Conservation (phyloP, 2,797 vertebrate species). For the Hephaestus fuliginosus region DNA sequence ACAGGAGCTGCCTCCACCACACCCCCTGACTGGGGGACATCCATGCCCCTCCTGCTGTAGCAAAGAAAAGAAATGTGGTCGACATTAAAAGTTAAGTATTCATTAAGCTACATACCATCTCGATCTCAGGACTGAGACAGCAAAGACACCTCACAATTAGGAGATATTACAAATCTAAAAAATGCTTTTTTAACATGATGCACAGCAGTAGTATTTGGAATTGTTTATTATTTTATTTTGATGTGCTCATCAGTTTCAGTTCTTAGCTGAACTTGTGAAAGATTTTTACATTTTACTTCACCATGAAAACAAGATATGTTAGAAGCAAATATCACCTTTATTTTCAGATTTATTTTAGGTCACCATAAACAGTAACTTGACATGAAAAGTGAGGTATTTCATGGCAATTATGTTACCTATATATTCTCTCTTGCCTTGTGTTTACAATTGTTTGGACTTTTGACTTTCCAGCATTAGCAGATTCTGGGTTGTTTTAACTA, state of each 20-base stretch:
- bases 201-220: background rate
- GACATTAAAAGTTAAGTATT: too few species aligned
- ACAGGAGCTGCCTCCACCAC: slow-evolving; percentile 88
- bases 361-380: background rate
- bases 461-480: background rate
- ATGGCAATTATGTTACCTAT: background rate
- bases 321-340: background rate
- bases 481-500: background rate
- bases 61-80: too few species aligned
- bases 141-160: background rate
- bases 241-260: background rate
- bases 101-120: background rate
- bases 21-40: slow-evolving; percentile 73
- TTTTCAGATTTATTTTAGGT: background rate
- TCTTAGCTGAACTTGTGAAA: background rate
- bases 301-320: background rate
- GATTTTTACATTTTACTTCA: background rate
- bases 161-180: background rate
- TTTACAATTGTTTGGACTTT: background rate
- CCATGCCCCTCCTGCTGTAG: slow-evolving; percentile 68
- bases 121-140: background rate
- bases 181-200: background rate
- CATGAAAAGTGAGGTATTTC: background rate
- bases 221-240: background rate
- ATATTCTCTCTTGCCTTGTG: background rate